Percentiles rank a stretch among this genome's conserved stretches.
Conservation (phyloP, 1,140 invertebrate species). For the Drepana arcuata region DNA sequence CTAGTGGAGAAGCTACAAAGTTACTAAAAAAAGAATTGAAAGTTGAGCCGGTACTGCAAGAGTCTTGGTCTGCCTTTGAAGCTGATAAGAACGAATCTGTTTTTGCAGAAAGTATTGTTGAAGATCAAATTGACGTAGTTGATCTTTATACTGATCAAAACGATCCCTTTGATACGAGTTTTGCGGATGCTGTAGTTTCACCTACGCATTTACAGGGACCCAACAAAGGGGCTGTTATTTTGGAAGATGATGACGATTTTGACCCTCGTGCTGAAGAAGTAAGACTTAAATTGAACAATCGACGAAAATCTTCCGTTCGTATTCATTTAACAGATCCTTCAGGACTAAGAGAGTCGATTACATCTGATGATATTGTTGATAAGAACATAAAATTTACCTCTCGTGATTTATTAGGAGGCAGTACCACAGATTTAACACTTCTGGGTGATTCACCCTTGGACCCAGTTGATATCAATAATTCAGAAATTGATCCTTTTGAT, state of each 20-base stretch:
- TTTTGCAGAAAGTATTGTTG: constrained; percentile 83
- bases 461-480: constrained; percentile 73
- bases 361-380: constrained; percentile 58
- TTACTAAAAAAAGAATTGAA: constrained; percentile 44
- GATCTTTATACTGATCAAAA: constrained; percentile 54
- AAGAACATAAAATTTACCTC: constrained; percentile 27
- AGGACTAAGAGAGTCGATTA: constrained; percentile 67
- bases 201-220: constrained; percentile 49
- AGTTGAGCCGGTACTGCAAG: constrained; percentile 58
- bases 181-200: constrained; percentile 83
- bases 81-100: constrained; percentile 88
- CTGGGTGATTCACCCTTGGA: constrained; percentile 79
- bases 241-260: constrained; percentile 79
- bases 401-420: constrained; percentile 81
- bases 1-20: constrained; percentile 65
- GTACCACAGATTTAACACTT: constrained; percentile 82
- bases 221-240: constrained; percentile 72
- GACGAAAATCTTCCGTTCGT: constrained; percentile 71
- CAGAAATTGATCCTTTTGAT: constrained; percentile 88
- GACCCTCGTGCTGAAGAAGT: constrained; percentile 78
- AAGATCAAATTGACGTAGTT: constrained; percentile 58
- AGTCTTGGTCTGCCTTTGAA: constrained; percentile 76
- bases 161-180: constrained; percentile 91
- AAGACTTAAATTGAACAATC: constrained; percentile 51
- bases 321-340: constrained; percentile 73